These are phyloP conservation scores for Oxyteleia sp. DNA, from an alignment of 2,888 invertebrate species.

Conservation along the genomic window DNA sequence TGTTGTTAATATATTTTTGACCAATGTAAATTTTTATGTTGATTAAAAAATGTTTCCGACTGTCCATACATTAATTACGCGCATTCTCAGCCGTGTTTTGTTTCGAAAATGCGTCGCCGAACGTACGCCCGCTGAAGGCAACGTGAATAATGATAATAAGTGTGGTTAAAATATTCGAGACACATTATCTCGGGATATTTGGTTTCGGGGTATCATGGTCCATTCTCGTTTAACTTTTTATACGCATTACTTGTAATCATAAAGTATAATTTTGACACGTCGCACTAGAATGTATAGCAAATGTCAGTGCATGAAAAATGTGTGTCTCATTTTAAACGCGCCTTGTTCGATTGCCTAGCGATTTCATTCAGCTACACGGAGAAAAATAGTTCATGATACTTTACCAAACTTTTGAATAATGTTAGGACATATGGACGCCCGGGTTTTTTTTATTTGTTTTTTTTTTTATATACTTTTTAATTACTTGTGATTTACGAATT, in stretches of 20 bases:
- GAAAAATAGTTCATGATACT: no score
- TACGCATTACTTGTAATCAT: constrained; percentile 3
- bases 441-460: no score
- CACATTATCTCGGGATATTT: constrained; percentile 8
- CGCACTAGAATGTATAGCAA: constrained; percentile 1
- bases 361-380: no score
- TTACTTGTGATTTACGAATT: no score
- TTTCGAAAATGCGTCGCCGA: constrained; percentile 7
- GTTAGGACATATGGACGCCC: no score
- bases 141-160: constrained; percentile 1
- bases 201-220: not conserved
- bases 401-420: no score
- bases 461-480: no score
- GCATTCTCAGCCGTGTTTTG: not conserved
- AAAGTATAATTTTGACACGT: constrained; percentile 17
- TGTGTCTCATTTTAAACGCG: constrained; percentile 2
- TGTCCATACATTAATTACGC: no score
- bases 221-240: not conserved
- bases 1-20: no score
- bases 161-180: not conserved
- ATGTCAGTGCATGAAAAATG: constrained; percentile 7
- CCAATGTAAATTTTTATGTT: no score
- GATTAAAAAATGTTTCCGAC: no score
- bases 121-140: not conserved
- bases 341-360: not conserved